Percentiles rank a stretch among this genome's conserved stretches.
Conservation (phyloP, 2,888 invertebrate species). For the Panorpa germanica region DNA sequence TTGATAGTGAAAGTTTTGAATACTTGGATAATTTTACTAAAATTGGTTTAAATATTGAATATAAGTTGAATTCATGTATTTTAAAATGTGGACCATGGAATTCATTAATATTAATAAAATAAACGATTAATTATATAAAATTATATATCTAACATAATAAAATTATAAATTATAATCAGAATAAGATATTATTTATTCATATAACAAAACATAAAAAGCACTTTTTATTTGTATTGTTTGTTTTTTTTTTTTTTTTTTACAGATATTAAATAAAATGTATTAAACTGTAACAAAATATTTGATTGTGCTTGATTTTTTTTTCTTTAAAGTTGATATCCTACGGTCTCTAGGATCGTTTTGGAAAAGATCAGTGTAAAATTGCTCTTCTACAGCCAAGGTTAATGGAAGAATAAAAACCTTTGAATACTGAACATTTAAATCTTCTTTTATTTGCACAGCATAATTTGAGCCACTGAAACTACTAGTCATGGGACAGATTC, state of each 20-base stretch:
- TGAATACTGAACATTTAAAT: background rate
- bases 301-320: too few relatives aligned
- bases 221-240: background rate
- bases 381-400: conserved; percentile 8
- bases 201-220: too few relatives aligned
- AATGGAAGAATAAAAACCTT: conserved; percentile 10
- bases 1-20: conserved; percentile 19
- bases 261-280: too few relatives aligned
- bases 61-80: conserved; percentile 13
- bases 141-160: background rate
- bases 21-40: conserved; percentile 17
- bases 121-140: background rate
- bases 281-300: too few relatives aligned
- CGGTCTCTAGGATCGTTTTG: too few relatives aligned
- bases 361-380: conserved; percentile 9
- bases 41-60: conserved; percentile 17
- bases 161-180: too few relatives aligned
- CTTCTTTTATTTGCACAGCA: background rate
- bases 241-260: conserved; percentile 1
- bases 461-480: too few relatives aligned
- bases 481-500: too few relatives aligned
- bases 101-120: conserved; percentile 16
- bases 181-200: too few relatives aligned
- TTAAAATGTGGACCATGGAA: conserved; percentile 30
- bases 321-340: too few relatives aligned